These are phyloP conservation scores for Epinephelus malabaricus DNA, from an alignment of 2,797 vertebrate species.

Conservation along the genomic window DNA sequence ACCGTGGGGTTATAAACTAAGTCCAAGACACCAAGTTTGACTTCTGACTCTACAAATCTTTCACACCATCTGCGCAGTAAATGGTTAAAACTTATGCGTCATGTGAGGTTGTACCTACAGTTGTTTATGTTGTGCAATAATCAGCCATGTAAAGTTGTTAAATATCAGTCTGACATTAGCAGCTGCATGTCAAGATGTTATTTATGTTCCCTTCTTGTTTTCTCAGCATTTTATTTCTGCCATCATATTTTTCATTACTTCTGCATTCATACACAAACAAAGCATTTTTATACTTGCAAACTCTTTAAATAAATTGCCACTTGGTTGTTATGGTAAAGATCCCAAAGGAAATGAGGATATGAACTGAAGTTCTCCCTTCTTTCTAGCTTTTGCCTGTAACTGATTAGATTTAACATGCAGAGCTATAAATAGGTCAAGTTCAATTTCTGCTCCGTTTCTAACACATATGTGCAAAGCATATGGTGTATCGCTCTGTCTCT, in stretches of 20 bases:
- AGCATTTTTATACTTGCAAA: neutral
- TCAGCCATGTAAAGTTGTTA: neutral
- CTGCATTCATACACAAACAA: neutral
- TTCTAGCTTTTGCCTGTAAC: neutral
- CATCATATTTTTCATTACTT: too few relatives aligned
- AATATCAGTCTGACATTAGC: neutral
- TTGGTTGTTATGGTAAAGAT: neutral
- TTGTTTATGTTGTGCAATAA: neutral
- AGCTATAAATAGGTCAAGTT: slow-evolving; percentile 56
- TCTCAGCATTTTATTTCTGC: neutral
- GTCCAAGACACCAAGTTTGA: neutral
- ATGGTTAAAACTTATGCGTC: neutral
- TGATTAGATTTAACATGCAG: slow-evolving; percentile 16
- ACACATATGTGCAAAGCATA: slow-evolving; percentile 71
- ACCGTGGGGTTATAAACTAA: too few relatives aligned
- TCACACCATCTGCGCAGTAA: neutral
- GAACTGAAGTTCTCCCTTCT: neutral
- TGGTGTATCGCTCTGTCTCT: slow-evolving; percentile 32
- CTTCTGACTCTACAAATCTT: neutral
- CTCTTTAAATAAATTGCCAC: neutral
- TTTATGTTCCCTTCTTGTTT: neutral
- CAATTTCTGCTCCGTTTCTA: slow-evolving; percentile 44
- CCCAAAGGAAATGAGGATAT: neutral
- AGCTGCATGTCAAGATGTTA: neutral
- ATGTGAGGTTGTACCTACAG: neutral